Evolutionary conservation across 2,888 invertebrate genomes (phyloP).

Genomic region (Hirtodrosophila alboralis): DNA sequence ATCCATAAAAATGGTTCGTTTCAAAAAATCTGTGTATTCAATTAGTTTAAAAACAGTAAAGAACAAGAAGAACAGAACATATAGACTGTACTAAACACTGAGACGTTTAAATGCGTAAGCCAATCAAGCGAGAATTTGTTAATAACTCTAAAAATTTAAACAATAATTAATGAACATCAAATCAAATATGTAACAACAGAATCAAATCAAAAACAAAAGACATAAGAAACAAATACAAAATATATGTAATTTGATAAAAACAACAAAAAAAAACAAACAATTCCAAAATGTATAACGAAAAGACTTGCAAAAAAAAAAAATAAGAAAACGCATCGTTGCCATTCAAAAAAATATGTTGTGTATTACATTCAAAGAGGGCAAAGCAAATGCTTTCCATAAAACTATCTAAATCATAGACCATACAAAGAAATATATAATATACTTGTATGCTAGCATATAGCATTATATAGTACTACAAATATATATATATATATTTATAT

Average conservation of each 20-base stretch:
- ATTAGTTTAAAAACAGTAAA: constrained; percentile 18
- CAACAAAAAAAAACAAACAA: constrained; percentile 34
- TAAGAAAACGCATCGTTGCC: constrained; percentile 61
- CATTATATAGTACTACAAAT: constrained; percentile 6
- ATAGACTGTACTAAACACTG: constrained; percentile 46
- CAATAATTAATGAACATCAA: constrained; percentile 13
- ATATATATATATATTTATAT: no score
- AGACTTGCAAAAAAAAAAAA: constrained; percentile 74
- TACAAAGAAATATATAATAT: constrained; percentile 25
- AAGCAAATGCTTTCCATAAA: constrained; percentile 21
- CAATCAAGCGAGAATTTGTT: constrained; percentile 61
- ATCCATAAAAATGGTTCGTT: constrained; percentile 11
- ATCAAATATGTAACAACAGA: constrained; percentile 47
- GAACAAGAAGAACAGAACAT: constrained; percentile 9
- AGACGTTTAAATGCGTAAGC: constrained; percentile 61
- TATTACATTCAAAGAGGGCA: constrained; percentile 22
- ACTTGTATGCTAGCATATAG: constrained; percentile 21
- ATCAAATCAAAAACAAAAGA: constrained; percentile 32
- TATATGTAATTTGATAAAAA: constrained; percentile 23
- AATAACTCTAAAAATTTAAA: constrained; percentile 19
- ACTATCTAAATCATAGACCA: constrained; percentile 33
- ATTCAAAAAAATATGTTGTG: constrained; percentile 42
- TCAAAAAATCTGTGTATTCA: constrained; percentile 15
- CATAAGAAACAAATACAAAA: constrained; percentile 26
- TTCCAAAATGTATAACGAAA: constrained; percentile 77